A percentile compares a stretch with the other conserved stretches of the same genome.
These are phyloP conservation scores for Macrotis lagotis DNA, from an alignment of 2,113 vertebrate genomes.

Conservation along the genomic window DNA sequence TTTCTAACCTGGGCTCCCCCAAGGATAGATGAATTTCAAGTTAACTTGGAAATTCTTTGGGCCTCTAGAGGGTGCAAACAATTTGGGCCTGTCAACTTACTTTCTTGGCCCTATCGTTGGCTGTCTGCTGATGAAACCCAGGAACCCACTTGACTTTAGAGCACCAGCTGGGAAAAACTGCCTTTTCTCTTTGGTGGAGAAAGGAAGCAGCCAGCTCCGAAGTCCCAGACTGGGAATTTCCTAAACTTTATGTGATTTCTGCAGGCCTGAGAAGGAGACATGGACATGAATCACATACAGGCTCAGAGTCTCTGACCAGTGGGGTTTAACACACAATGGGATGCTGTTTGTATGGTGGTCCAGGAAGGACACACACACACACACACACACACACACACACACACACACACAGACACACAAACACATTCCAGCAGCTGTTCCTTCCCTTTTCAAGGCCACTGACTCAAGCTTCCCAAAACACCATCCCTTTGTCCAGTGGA, in stretches of 20 bases:
- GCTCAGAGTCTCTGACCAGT: background rate
- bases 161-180: background rate
- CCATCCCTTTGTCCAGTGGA: background rate
- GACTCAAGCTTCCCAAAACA: too few species aligned
- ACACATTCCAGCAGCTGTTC: background rate
- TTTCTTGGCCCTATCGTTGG: background rate
- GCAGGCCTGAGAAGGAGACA: background rate
- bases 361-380: background rate
- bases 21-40: conserved; percentile 19
- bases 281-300: background rate
- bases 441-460: background rate
- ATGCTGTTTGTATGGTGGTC: background rate
- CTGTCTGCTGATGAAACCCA: conserved; percentile 6
- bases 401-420: background rate
- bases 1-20: conserved; percentile 15
- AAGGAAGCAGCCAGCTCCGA: background rate
- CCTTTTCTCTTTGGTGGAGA: background rate
- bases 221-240: conserved; percentile 29
- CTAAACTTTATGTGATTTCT: background rate
- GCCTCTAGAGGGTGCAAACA: conserved; percentile 9
- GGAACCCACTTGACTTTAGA: background rate
- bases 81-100: background rate
- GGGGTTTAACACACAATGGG: background rate
- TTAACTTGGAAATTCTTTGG: conserved; percentile 53
- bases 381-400: too few species aligned